Evolutionary conservation across 2,888 invertebrate genomes (phyloP), one percentile per base, ranked within the genome.

Genomic region (Ethmia dodecea): DNA sequence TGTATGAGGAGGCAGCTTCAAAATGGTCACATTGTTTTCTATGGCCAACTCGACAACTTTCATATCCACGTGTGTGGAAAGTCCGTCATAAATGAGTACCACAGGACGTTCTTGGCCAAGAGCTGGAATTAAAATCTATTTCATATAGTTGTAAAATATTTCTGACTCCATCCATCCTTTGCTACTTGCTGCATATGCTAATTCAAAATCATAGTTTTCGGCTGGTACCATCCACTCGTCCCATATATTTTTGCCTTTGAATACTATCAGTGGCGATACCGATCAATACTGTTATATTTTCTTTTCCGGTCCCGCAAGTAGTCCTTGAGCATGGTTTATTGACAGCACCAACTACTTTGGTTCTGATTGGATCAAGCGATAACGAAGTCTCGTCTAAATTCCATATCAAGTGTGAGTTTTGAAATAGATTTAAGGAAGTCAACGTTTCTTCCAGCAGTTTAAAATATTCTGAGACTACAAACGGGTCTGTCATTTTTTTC

Each of bases 101-200:
- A 55, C 51, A 9, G 62, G 63, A 14, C 59, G 24, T 28, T 60
- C 52, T 27, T 49, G 35, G 5, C 60, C 58, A 0, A 56, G 13
- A 30, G 4, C 33, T 29, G 55, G 58, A 14, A 64, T 50, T 2
- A 66, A 11, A 29, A 48, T 33, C 37, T 55, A 58, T 48, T 42
- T 27, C 24, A 66, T 38, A 33, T 62, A 67, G 38, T 59, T 60
- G 10, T 41, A 33, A 34, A 66, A 69, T 5, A 61, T 59, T 10
- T 47, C 44, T 14, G 47, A 51, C 12, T 57, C 58, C 55, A 57
- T 64, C 62, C 59, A 61, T 0, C 69, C 63, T 9, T 51, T 59
- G 10, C 13, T 38, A 27, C 60, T 65, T 1, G 68, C 65, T 5
- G 56, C 53, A 45, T 59, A 59, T 11, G 61, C 28, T 1, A 59